A percentile compares a stretch with the other conserved stretches of the same genome.
These are phyloP conservation scores for Caloenas nicobarica DNA, from an alignment of 2,113 vertebrate species.

Conservation along the genomic window DNA sequence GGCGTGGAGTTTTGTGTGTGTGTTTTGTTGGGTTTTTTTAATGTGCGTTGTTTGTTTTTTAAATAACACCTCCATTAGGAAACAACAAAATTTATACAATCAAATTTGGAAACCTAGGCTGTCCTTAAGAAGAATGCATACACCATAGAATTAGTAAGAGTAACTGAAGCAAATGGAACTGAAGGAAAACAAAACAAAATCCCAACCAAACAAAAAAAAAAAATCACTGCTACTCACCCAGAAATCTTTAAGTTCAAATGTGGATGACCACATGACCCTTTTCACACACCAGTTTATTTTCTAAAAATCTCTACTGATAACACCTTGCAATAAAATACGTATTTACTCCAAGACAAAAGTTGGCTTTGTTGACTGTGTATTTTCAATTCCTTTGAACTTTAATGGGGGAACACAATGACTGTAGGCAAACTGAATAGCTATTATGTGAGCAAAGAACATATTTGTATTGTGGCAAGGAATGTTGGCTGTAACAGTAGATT, in stretches of 20 bases:
- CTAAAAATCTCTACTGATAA: background rate
- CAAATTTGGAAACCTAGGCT: background rate
- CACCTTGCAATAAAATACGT: background rate
- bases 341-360: background rate
- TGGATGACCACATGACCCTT: background rate
- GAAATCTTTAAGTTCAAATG: background rate
- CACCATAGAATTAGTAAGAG: background rate
- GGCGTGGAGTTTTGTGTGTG: background rate
- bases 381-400: constrained; percentile 50
- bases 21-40: background rate
- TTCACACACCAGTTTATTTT: background rate
- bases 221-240: background rate
- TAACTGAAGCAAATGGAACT: background rate
- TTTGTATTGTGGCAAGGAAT: constrained; percentile 51
- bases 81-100: background rate
- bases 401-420: constrained; percentile 19
- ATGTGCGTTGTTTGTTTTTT: background rate
- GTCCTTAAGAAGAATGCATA: background rate
- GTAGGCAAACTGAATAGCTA: constrained; percentile 47
- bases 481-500: constrained; percentile 35
- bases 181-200: background rate
- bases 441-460: constrained; percentile 53
- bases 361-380: background rate
- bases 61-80: background rate
- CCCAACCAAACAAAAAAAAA: background rate